Percentiles rank a stretch among this genome's conserved stretches.
phyloP scores from a whole-genome alignment of 2,113 vertebrate genomes.

The Egretta garzetta region DNA sequence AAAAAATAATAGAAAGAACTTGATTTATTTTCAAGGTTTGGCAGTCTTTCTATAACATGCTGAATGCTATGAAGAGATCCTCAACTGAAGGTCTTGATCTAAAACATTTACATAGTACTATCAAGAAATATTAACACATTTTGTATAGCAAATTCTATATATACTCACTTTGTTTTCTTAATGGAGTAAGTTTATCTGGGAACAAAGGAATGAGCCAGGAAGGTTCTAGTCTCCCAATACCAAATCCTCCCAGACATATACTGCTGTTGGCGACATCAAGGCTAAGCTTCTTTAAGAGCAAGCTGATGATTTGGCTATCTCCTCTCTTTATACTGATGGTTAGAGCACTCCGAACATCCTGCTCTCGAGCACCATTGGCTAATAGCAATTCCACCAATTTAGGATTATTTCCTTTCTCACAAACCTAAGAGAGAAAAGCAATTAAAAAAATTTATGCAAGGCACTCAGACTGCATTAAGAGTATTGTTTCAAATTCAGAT shows the following conservation, averaged over 20 bases:
- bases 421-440: slow-evolving; percentile 73
- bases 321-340: slow-evolving; percentile 82
- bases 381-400: slow-evolving; percentile 90
- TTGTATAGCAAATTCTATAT: background rate
- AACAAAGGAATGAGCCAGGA: slow-evolving; percentile 90
- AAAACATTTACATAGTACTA: background rate
- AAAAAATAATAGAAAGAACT: background rate
- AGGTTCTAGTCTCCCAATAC: slow-evolving; percentile 87
- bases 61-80: background rate
- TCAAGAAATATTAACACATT: background rate
- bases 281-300: slow-evolving; percentile 87
- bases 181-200: slow-evolving; percentile 75
- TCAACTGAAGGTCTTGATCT: background rate
- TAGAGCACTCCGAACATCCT: slow-evolving; percentile 87
- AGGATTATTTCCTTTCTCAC: slow-evolving; percentile 85
- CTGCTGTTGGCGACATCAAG: slow-evolving; percentile 88
- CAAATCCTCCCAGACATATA: slow-evolving; percentile 91
- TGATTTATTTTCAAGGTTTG: background rate
- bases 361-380: slow-evolving; percentile 83
- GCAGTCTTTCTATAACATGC: background rate
- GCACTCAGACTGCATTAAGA: background rate
- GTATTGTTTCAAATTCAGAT: background rate
- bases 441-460: background rate
- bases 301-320: slow-evolving; percentile 82
- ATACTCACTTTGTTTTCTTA: slow-evolving; percentile 74